Conservation (phyloP, 2,113 vertebrate genomes). For the Cavia aperea region DNA sequence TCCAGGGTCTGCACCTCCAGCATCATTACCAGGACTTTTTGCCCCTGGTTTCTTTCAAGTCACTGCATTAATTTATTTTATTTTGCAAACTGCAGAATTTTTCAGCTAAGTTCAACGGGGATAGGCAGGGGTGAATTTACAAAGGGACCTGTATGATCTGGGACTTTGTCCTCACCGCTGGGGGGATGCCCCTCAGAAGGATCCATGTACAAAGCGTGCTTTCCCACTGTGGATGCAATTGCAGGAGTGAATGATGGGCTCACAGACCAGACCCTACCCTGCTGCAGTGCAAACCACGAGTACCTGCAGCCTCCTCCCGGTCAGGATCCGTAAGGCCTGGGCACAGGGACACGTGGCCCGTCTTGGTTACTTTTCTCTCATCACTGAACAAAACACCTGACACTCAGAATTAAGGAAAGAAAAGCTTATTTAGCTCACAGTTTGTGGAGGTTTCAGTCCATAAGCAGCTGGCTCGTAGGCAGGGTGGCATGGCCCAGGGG, state of each 20-base stretch:
- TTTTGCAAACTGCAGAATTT: not conserved
- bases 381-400: no score
- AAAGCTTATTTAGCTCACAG: no score
- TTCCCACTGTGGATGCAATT: slow-evolving; percentile 12
- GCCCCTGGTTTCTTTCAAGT: not conserved
- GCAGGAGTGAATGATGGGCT: slow-evolving; percentile 20
- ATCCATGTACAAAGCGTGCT: not conserved
- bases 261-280: not conserved
- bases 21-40: not conserved
- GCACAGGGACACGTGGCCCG: not conserved
- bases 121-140: not conserved
- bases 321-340: not conserved
- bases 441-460: no score
- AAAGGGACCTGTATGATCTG: slow-evolving; percentile 16
- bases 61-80: not conserved
- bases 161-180: slow-evolving; percentile 31
- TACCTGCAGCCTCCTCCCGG: not conserved
- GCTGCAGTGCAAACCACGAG: not conserved
- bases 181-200: not conserved
- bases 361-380: no score
- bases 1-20: not conserved
- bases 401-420: no score
- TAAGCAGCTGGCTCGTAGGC: no score
- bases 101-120: not conserved
- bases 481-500: no score